Conservation (phyloP, 35 echinoderm and acorn worm genomes). For the Apostichopus japonicus region DNA sequence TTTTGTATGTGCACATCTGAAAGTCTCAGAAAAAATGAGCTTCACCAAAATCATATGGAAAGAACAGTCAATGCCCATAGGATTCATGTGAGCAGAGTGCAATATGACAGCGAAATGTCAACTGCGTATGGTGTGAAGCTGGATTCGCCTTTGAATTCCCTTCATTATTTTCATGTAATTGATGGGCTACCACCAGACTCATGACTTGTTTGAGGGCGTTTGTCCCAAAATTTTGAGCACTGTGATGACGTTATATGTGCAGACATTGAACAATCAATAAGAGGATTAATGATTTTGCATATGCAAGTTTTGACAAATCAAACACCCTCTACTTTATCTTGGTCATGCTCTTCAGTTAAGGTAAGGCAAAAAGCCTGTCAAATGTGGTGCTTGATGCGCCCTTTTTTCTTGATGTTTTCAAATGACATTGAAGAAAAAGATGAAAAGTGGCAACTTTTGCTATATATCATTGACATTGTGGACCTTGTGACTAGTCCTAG, state of each 20-base stretch:
- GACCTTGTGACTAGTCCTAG: conserved; percentile 15
- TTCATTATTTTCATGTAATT: too few relatives aligned
- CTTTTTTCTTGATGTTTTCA: conserved; percentile 5
- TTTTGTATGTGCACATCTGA: too few relatives aligned
- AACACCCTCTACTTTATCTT: conserved; percentile 30
- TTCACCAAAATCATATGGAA: too few relatives aligned
- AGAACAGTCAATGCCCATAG: too few relatives aligned
- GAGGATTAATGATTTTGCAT: conserved; percentile 3
- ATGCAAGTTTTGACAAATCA: conserved; percentile 10
- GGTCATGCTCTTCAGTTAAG: not conserved
- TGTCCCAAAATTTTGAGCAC: too few relatives aligned
- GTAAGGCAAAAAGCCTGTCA: conserved; percentile 55
- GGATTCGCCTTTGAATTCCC: too few relatives aligned
- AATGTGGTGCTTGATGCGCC: conserved; percentile 52
- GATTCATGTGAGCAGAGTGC: too few relatives aligned
- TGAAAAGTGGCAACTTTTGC: conserved; percentile 34
- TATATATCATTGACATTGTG: not conserved
- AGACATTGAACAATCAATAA: conserved; percentile 6
- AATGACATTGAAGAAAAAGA: conserved; percentile 1
- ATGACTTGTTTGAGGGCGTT: too few relatives aligned
- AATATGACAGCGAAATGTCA: too few relatives aligned
- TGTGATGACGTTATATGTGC: conserved; percentile 14
- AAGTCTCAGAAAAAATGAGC: too few relatives aligned
- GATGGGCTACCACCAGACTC: too few relatives aligned
- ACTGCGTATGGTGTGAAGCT: too few relatives aligned